Percentiles rank a stretch among this genome's conserved stretches.
Conservation (phyloP, 2,888 invertebrate genomes). For the Metallyticus violacea region DNA sequence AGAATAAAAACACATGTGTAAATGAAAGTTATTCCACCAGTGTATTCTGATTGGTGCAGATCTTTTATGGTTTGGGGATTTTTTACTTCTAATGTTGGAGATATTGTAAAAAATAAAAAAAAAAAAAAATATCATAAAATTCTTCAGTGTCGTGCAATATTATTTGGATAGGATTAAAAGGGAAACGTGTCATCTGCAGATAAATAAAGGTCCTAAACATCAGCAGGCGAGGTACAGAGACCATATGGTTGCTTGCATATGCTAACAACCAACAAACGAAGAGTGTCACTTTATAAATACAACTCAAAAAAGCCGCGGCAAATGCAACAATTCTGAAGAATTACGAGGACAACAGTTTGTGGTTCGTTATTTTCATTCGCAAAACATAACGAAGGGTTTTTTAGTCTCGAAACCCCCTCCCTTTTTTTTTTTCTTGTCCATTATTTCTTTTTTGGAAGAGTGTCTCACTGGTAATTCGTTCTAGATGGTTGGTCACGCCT, state of each 20-base stretch:
- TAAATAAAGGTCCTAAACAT: no score
- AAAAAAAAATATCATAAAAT: no score
- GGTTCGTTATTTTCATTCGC: neutral
- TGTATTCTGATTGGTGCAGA: no score
- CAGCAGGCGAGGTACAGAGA: no score
- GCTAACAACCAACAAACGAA: neutral
- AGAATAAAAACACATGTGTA: no score
- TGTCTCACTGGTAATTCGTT: slow-evolving; percentile 12
- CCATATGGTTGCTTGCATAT: neutral
- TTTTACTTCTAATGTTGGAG: no score
- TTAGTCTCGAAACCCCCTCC: neutral
- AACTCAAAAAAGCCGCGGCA: neutral
- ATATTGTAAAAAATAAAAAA: no score
- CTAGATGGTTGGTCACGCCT: slow-evolving; percentile 8
- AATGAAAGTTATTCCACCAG: no score
- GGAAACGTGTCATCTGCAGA: no score
- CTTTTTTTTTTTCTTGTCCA: neutral
- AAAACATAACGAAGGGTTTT: slow-evolving; percentile 9
- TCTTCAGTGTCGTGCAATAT: no score
- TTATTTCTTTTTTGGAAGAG: slow-evolving; percentile 3
- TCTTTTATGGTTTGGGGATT: no score
- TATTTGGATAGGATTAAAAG: no score
- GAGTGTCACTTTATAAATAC: neutral
- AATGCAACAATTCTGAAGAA: neutral
- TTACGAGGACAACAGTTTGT: neutral